phyloP scores from a whole-genome alignment of 2,797 vertebrate species.

The Microhierax caerulescens region DNA sequence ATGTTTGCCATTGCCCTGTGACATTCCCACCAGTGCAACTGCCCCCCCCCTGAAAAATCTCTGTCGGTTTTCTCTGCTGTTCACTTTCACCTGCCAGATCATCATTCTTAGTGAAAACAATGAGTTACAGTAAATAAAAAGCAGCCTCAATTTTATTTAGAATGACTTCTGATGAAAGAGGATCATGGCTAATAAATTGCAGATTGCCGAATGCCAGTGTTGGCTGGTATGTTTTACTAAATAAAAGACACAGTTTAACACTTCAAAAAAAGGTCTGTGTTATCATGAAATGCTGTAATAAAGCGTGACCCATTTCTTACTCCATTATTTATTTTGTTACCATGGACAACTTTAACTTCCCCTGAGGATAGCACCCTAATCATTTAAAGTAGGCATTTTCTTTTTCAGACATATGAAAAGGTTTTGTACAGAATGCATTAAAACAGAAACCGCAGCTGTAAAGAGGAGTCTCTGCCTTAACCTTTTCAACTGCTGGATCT shows the following conservation, averaged over 20 bases:
- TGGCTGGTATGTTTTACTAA: background rate
- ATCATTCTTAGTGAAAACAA: background rate
- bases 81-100: constrained; percentile 19
- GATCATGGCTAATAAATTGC: background rate
- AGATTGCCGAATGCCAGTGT: background rate
- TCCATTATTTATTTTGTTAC: constrained; percentile 41
- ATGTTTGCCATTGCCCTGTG: background rate
- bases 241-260: constrained; percentile 8
- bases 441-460: background rate
- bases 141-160: background rate
- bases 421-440: background rate
- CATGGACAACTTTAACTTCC: background rate
- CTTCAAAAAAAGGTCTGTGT: background rate
- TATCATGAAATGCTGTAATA: background rate
- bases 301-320: background rate
- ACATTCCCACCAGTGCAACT: background rate
- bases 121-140: constrained; percentile 33
- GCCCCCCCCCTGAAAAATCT: background rate
- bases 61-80: background rate
- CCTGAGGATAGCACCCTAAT: background rate
- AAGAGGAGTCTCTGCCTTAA: background rate
- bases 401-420: background rate
- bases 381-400: background rate
- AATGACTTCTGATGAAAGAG: background rate
- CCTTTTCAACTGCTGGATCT: background rate